phyloP scores from a whole-genome alignment of 1,140 invertebrate species.

The Himalopsyche phryganea region DNA sequence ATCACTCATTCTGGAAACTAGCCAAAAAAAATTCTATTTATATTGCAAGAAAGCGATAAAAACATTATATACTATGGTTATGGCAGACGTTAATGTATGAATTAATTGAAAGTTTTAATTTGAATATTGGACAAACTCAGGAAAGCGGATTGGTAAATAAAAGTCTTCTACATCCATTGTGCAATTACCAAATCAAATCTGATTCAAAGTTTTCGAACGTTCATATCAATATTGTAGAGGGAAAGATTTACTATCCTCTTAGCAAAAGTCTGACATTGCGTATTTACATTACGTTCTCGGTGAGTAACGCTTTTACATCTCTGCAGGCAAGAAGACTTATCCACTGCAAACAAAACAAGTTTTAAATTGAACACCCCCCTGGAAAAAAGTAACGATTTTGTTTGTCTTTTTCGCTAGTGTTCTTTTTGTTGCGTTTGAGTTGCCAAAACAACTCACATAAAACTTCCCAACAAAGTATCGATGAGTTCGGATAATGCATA shows the following conservation, averaged over 20 bases:
- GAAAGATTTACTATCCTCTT: too few relatives aligned
- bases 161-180: not conserved
- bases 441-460: constrained; percentile 29
- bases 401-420: constrained; percentile 29
- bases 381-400: constrained; percentile 22
- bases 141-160: too few relatives aligned
- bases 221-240: too few relatives aligned
- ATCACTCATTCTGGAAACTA: too few relatives aligned
- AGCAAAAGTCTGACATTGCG: not conserved
- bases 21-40: too few relatives aligned
- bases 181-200: not conserved
- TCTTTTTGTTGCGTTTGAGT: constrained; percentile 27
- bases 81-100: too few relatives aligned
- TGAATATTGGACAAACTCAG: too few relatives aligned
- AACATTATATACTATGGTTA: too few relatives aligned
- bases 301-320: constrained; percentile 21
- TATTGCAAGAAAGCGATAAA: too few relatives aligned
- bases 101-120: too few relatives aligned
- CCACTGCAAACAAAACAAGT: constrained; percentile 26
- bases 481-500: constrained; percentile 7
- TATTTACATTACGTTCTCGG: constrained; percentile 26
- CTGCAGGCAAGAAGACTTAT: not conserved
- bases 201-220: too few relatives aligned
- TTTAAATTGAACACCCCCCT: constrained; percentile 25
- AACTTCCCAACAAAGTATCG: constrained; percentile 26